Conservation (phyloP, 1,140 invertebrate species). For the Sycobia sp. region DNA sequence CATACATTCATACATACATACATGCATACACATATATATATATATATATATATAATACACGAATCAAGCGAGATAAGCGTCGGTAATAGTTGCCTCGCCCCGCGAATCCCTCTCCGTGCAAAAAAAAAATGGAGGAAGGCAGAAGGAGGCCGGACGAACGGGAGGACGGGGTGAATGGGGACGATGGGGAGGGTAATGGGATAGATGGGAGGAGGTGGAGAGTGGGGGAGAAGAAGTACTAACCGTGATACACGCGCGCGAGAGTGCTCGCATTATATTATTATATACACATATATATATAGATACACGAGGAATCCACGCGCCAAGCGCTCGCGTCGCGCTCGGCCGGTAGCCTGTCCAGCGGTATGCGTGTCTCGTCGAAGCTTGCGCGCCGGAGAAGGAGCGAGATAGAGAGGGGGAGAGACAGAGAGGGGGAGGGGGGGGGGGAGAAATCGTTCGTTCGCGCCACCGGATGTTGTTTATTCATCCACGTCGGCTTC, state of each 20-base stretch:
- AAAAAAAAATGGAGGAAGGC: background rate
- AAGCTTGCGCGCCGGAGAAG: background rate
- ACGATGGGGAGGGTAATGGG: too few species aligned
- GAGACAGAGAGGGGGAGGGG: background rate
- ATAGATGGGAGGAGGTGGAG: too few species aligned
- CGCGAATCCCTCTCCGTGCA: background rate
- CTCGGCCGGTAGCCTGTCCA: background rate
- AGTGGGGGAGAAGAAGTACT: background rate
- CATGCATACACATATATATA: too few species aligned
- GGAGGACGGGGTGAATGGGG: too few species aligned
- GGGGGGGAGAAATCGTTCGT: constrained; percentile 8
- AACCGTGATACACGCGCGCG: background rate
- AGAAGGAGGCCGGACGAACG: too few species aligned
- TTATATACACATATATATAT: too few species aligned
- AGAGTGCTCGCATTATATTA: too few species aligned
- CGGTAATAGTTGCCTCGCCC: constrained; percentile 41
- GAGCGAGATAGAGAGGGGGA: background rate
- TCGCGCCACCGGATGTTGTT: constrained; percentile 40
- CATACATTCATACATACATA: too few species aligned
- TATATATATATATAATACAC: too few species aligned
- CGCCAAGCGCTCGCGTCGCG: constrained; percentile 13
- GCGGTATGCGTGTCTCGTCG: constrained; percentile 1
- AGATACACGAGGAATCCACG: constrained; percentile 1
- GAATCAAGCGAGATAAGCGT: constrained; percentile 46
- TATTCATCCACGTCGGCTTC: constrained; percentile 38